These are phyloP conservation scores for Thysanoteuthis rhombus DNA, from an alignment of 2,888 invertebrate species.

Conservation along the genomic window DNA sequence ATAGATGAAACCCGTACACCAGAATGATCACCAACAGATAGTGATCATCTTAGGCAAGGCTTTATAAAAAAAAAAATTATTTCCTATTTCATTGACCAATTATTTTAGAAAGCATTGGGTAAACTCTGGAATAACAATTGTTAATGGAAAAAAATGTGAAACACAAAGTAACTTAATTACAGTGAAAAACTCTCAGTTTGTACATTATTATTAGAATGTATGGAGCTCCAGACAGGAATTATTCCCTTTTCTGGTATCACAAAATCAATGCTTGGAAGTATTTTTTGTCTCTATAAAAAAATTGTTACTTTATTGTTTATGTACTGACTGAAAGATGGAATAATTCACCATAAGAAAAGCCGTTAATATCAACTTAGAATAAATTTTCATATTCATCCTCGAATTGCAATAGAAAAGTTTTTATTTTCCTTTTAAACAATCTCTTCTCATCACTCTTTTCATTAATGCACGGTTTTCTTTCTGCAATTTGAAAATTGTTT, in stretches of 20 bases:
- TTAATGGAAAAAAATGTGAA: neutral
- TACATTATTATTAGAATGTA: constrained; percentile 20
- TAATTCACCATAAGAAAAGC: neutral
- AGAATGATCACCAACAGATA: neutral
- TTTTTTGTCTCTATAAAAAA: neutral
- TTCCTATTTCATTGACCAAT: constrained; percentile 16
- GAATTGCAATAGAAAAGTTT: neutral
- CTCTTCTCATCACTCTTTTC: too few species aligned
- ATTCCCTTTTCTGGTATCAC: constrained; percentile 16
- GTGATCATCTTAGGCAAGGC: constrained; percentile 17
- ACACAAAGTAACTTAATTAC: neutral
- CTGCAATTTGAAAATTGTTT: neutral
- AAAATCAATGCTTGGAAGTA: constrained; percentile 18
- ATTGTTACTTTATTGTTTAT: neutral
- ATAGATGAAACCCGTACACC: constrained; percentile 14
- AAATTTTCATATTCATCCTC: neutral
- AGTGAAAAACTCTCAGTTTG: constrained; percentile 18
- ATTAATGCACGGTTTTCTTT: neutral
- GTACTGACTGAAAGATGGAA: neutral
- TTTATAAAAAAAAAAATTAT: neutral
- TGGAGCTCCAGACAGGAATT: neutral
- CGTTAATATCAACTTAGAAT: neutral
- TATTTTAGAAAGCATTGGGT: neutral
- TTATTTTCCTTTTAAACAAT: neutral
- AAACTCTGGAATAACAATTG: neutral